Conservation (phyloP, 2,113 vertebrate genomes). For the Megaptera novaeangliae region DNA sequence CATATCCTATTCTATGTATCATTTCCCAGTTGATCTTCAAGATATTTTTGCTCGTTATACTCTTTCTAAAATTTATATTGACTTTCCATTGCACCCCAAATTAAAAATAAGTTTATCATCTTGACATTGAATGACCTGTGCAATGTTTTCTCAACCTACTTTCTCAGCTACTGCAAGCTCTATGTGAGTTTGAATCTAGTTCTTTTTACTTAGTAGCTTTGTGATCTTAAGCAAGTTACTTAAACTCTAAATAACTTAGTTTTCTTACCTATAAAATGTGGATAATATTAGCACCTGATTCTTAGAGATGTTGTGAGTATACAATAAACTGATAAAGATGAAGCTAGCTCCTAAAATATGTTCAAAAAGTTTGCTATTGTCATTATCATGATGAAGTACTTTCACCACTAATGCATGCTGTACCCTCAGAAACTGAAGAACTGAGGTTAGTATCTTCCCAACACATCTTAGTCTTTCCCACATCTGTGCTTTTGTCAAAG, state of each 20-base stretch:
- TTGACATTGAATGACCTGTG: neutral
- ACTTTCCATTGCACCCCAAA: neutral
- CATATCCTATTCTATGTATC: neutral
- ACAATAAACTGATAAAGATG: neutral
- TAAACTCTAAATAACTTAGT: neutral
- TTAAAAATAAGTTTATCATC: neutral
- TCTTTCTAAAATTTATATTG: neutral
- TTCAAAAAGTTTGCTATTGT: neutral
- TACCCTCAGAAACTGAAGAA: neutral
- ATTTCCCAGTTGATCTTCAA: neutral
- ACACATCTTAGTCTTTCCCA: neutral
- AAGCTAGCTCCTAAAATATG: neutral
- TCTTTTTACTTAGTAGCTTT: neutral
- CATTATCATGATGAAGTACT: neutral
- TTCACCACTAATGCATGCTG: neutral
- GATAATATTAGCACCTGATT: neutral
- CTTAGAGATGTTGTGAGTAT: neutral
- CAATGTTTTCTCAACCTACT: neutral
- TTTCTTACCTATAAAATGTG: neutral
- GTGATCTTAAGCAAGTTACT: neutral
- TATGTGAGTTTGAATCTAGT: neutral
- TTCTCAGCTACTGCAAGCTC: neutral
- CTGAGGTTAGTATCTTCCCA: neutral
- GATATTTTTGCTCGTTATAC: neutral
- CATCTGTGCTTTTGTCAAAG: neutral